Evolutionary conservation across 2,888 invertebrate genomes (phyloP), one percentile per base, ranked within the genome.

Genomic region (Limnephilus rhombicus): DNA sequence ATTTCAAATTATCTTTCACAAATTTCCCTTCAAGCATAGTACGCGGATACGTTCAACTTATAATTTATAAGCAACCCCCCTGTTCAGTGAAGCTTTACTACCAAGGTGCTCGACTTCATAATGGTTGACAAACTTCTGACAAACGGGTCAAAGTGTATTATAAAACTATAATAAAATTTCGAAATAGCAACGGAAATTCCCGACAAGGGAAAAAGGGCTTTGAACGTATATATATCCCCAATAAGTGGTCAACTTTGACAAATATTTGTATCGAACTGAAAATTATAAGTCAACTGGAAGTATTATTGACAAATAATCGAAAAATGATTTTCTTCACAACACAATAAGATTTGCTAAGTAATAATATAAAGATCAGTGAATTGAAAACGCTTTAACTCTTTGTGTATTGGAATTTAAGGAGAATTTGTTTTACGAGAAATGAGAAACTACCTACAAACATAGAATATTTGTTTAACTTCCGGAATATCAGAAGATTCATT

Each of bases 331-430:
- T 2, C 24, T 68, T 68, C 24, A 68, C 24, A 68, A 68, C 24
- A 68, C 68, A 68, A 68, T n/a, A 68, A 7, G 68, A 68, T 68
- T 68, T n/a, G 7, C 68, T 68, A 7, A 24, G 68, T n/a, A 68
- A 68, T 68, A 68, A 68, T 68, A n/a, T 68, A n/a, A 68, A 68
- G 68, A n/a, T 68, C 68, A 68, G 68, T 68, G 68, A 68, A 68
- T 68, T n/a, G 68, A 68, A 68, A 68, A 68, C 24, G 68, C 68
- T 68, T 24, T 68, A 24, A n/a, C 9, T 68, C 68, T 68, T 68
- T 68, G 1, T 24, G 9, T n/a, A 68, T 68, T n/a, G 68, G 24
- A 24, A 24, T 24, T 68, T n/a, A 68, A 68, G 53, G 53, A 68
- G 68, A n/a, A 24, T 4, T 24, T n/a, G 24, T 68, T n/a, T 68